Percentiles rank a stretch among this genome's conserved stretches.
phyloP scores from a whole-genome alignment of 2,113 vertebrate species.

The Phyllostomus discolor region DNA sequence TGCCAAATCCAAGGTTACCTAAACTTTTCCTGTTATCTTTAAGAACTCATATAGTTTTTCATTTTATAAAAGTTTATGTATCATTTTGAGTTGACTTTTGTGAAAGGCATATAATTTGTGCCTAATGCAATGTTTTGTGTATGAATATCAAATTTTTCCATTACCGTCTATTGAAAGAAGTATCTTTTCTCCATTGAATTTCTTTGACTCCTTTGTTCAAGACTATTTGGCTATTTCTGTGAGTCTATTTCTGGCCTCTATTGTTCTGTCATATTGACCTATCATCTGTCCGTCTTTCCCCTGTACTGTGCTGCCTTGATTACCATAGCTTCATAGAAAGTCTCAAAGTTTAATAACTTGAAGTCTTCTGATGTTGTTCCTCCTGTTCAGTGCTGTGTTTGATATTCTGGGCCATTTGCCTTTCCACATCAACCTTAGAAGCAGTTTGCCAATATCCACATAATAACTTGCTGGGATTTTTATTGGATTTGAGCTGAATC shows the following conservation, averaged over 20 bases:
- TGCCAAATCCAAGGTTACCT: background rate
- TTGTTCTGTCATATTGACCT: background rate
- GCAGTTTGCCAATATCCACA: background rate
- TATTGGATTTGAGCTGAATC: background rate
- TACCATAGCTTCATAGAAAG: background rate
- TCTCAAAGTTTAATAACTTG: background rate
- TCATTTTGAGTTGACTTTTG: background rate
- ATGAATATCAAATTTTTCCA: background rate
- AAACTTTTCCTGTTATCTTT: background rate
- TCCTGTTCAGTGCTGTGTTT: background rate
- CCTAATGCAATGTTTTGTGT: background rate
- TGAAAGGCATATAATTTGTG: background rate
- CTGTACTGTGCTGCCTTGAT: background rate
- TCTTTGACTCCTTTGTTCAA: background rate
- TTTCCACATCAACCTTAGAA: background rate
- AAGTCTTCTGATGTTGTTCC: background rate
- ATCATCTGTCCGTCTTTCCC: background rate
- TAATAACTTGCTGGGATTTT: background rate
- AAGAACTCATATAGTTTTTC: background rate
- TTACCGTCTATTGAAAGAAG: background rate
- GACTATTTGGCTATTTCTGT: background rate
- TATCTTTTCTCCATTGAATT: background rate
- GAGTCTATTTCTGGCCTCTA: background rate
- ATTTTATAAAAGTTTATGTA: background rate
- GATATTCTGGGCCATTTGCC: background rate